These are phyloP conservation scores for Ophion costatus DNA, from an alignment of 2,888 invertebrate species.

Conservation along the genomic window DNA sequence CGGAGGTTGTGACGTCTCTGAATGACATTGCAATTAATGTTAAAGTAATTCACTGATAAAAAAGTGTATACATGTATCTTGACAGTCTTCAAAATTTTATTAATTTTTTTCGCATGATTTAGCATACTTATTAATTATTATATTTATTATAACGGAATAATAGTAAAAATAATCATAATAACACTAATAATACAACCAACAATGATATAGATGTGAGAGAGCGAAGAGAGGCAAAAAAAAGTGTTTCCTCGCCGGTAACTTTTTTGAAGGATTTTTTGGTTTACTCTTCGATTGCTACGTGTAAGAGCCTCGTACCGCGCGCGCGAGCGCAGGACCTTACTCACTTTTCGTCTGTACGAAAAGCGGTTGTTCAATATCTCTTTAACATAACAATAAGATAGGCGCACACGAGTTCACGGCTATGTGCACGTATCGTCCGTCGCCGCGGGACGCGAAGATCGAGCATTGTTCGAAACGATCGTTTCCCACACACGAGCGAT, in stretches of 20 bases:
- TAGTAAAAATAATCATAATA: no score
- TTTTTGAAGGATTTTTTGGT: constrained; percentile 5
- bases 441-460: neutral
- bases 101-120: no score
- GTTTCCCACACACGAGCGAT: constrained; percentile 75
- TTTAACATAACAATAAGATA: constrained; percentile 58
- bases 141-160: no score
- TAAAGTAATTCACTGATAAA: no score
- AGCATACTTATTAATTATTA: no score
- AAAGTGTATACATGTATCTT: no score
- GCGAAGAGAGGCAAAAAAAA: neutral
- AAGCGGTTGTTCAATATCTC: constrained; percentile 9
- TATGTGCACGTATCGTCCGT: neutral
- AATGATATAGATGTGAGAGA: no score
- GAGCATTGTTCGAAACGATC: constrained; percentile 27
- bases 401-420: neutral
- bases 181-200: no score
- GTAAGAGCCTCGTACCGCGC: constrained; percentile 22
- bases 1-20: no score
- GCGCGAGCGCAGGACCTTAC: neutral
- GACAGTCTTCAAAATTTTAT: no score
- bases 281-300: constrained; percentile 19
- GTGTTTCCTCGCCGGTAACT: neutral
- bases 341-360: neutral
- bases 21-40: no score